These are phyloP conservation scores for Troides helena DNA, from an alignment of 2,888 invertebrate species.

Conservation along the genomic window DNA sequence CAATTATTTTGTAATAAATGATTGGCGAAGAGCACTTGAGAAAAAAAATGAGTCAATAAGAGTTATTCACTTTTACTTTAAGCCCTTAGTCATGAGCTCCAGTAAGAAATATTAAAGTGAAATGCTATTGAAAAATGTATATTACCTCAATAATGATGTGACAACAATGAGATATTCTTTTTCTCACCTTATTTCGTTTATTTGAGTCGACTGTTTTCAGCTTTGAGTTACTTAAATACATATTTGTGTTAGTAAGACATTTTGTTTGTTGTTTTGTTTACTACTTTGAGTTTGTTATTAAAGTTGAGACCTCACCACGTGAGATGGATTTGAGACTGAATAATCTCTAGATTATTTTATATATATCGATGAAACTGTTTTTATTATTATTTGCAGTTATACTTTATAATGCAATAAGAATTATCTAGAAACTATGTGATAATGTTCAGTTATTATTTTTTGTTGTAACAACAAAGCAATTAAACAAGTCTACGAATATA, in stretches of 20 bases:
- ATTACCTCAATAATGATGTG: conserved; percentile 24
- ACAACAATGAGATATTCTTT: conserved; percentile 24
- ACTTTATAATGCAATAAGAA: too few species aligned
- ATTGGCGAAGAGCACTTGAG: conserved; percentile 16
- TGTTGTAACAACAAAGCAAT: too few species aligned
- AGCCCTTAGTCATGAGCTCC: conserved; percentile 11
- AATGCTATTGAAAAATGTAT: conserved; percentile 10
- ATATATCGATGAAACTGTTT: too few species aligned
- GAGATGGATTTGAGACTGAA: too few species aligned
- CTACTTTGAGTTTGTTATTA: too few species aligned
- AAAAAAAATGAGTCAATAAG: conserved; percentile 9
- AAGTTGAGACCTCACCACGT: too few species aligned
- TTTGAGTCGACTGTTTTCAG: conserved; percentile 14
- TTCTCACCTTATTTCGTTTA: conserved; percentile 21
- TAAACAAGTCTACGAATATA: too few species aligned
- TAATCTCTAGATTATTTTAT: too few species aligned
- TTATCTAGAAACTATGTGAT: too few species aligned
- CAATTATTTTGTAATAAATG: conserved; percentile 11
- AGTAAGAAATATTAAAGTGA: neutral
- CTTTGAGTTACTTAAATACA: neutral
- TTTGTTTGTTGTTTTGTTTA: neutral
- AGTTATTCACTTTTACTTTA: neutral
- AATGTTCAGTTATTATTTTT: too few species aligned
- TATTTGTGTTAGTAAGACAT: neutral
- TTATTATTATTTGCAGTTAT: too few species aligned